These are phyloP conservation scores for Oryzias curvinotus DNA, from an alignment of 2,113 vertebrate genomes.

Conservation along the genomic window DNA sequence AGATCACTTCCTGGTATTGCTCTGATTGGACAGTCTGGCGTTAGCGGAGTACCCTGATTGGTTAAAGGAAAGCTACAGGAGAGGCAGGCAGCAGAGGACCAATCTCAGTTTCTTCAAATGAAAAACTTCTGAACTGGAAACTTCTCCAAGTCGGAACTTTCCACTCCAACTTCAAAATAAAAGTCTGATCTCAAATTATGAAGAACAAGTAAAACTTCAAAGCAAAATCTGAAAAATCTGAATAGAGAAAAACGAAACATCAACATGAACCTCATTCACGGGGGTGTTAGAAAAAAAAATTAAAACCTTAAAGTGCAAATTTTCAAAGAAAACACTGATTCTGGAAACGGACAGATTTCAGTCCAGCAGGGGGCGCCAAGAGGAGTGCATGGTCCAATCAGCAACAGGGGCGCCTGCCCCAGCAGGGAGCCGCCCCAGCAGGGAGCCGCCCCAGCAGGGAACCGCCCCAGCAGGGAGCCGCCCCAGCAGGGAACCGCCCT, in stretches of 20 bases:
- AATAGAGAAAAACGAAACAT: constrained; percentile 47
- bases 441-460: no score
- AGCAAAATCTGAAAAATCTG: background rate
- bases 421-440: no score
- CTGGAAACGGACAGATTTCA: no score
- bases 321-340: constrained; percentile 37
- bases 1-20: no score
- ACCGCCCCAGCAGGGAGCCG: no score
- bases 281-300: constrained; percentile 23
- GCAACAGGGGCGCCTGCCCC: no score
- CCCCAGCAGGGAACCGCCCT: no score
- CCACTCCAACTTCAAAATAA: background rate
- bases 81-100: no score
- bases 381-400: no score
- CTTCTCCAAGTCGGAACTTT: background rate
- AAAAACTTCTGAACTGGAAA: background rate
- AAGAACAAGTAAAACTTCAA: background rate
- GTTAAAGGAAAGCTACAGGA: constrained; percentile 2
- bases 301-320: constrained; percentile 73
- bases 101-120: background rate
- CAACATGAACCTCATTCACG: constrained; percentile 31
- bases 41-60: constrained; percentile 51
- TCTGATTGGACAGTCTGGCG: constrained; percentile 25
- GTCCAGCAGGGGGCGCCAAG: background rate
- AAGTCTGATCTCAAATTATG: background rate